Conservation (phyloP, 1,140 invertebrate species). For the Bicyclus anynana region DNA sequence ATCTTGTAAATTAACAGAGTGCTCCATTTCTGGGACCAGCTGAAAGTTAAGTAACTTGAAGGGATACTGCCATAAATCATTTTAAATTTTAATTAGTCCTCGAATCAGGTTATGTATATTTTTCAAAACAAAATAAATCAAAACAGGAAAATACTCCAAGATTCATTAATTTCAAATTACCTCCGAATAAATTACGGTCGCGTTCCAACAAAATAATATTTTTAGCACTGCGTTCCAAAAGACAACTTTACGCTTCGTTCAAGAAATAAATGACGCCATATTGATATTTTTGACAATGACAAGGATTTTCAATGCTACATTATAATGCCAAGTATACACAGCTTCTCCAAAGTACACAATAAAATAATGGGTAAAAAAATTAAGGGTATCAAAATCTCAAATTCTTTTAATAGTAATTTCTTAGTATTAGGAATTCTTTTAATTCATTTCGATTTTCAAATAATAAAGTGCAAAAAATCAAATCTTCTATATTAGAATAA, state of each 20-base stretch:
- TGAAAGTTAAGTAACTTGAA: conserved; percentile 13
- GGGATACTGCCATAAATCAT: not conserved
- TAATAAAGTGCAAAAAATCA: no score
- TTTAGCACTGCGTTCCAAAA: no score
- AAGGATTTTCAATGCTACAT: not conserved
- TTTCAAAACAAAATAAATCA: no score
- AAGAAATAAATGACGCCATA: conserved; percentile 13
- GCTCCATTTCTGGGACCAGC: conserved; percentile 35
- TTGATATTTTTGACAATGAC: not conserved
- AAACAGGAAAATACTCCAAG: no score
- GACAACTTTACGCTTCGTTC: conserved; percentile 21
- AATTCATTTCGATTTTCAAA: no score
- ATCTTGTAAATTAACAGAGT: conserved; percentile 38
- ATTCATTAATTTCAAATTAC: conserved; percentile 29
- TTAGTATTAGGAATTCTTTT: no score
- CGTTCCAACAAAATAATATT: no score
- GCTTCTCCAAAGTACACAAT: no score
- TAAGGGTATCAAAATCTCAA: no score
- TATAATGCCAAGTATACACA: not conserved
- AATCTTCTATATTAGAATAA: no score
- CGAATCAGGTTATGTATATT: not conserved
- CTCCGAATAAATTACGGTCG: conserved; percentile 38
- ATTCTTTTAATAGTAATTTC: no score
- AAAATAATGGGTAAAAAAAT: no score
- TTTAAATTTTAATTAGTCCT: not conserved